phyloP scores from a whole-genome alignment of 2,888 invertebrate genomes.

The Linyphia triangularis region DNA sequence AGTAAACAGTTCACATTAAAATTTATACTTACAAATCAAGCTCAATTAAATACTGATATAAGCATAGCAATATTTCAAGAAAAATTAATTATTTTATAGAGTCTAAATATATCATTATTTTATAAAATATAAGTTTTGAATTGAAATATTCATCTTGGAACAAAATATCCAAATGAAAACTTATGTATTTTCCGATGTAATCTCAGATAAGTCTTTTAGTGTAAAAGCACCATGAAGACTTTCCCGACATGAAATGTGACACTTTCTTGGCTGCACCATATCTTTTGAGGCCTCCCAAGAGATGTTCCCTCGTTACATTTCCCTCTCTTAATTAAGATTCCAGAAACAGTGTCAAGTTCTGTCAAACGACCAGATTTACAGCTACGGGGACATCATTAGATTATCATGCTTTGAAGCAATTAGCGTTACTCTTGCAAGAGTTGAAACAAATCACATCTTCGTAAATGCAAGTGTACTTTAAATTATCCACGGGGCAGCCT shows the following conservation, averaged over 20 bases:
- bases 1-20: too few relatives aligned
- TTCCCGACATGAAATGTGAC: conserved; percentile 31
- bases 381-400: conserved; percentile 39
- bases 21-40: too few relatives aligned
- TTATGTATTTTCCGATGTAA: too few relatives aligned
- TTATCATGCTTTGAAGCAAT: conserved; percentile 36
- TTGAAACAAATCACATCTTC: neutral
- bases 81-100: too few relatives aligned
- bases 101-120: too few relatives aligned
- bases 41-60: too few relatives aligned
- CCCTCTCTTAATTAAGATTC: conserved; percentile 32
- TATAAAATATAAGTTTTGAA: too few relatives aligned
- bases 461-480: neutral
- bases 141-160: too few relatives aligned
- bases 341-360: conserved; percentile 36
- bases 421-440: conserved; percentile 14
- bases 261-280: conserved; percentile 3
- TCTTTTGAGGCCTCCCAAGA: neutral
- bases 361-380: conserved; percentile 53
- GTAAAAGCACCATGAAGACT: conserved; percentile 32
- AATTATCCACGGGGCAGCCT: neutral
- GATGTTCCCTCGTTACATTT: conserved; percentile 4
- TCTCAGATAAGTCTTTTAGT: too few relatives aligned
- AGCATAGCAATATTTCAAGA: too few relatives aligned
- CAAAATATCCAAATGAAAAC: too few relatives aligned